These are phyloP conservation scores for Brachyrhaphis roseni DNA, from an alignment of 2,797 vertebrate species.

Conservation along the genomic window DNA sequence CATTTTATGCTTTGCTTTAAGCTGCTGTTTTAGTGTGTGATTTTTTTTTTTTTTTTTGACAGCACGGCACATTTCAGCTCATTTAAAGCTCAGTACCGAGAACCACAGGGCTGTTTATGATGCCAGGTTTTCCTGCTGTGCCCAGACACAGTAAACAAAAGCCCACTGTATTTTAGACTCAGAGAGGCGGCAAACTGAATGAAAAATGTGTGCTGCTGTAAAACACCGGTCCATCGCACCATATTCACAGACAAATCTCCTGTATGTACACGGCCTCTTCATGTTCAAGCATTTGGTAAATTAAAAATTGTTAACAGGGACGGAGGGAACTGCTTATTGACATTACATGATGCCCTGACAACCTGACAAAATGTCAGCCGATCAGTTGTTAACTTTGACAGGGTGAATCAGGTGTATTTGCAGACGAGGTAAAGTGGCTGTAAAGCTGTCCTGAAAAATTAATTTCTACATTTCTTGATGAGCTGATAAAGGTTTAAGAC, in stretches of 20 bases:
- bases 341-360: conserved; percentile 32
- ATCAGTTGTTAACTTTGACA: conserved; percentile 16
- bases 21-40: conserved; percentile 44
- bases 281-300: conserved; percentile 13
- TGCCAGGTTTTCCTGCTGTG: conserved; percentile 49
- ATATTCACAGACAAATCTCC: not conserved
- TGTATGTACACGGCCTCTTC: not conserved
- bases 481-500: not conserved
- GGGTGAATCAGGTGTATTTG: conserved; percentile 13
- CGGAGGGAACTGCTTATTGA: conserved; percentile 23
- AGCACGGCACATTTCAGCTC: conserved; percentile 62
- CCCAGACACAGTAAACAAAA: conserved; percentile 71
- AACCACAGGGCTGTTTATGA: conserved; percentile 51
- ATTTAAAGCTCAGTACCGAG: conserved; percentile 45
- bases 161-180: conserved; percentile 60
- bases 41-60: conserved; percentile 52
- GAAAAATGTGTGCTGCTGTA: conserved; percentile 50
- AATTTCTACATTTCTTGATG: conserved; percentile 11
- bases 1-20: conserved; percentile 27
- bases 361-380: conserved; percentile 38
- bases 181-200: conserved; percentile 38
- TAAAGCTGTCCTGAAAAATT: conserved; percentile 28
- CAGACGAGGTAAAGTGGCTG: conserved; percentile 37
- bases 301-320: conserved; percentile 1
- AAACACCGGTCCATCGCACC: conserved; percentile 18